A percentile compares a stretch with the other conserved stretches of the same genome.
These are phyloP conservation scores for Linyphia triangularis DNA, from an alignment of 2,888 invertebrate species.

Conservation along the genomic window DNA sequence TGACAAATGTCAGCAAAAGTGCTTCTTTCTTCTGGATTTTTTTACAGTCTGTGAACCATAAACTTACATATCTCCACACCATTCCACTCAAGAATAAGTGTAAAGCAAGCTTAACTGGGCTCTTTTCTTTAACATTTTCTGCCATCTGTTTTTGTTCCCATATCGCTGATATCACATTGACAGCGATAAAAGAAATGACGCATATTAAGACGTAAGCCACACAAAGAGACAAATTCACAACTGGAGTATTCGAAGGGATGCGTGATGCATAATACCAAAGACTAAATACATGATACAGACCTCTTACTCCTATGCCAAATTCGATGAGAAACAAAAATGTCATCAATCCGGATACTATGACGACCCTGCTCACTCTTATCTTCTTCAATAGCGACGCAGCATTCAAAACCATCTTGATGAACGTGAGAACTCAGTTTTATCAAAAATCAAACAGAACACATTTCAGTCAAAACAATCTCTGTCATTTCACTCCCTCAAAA, in stretches of 20 bases:
- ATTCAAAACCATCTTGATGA: slow-evolving; percentile 18
- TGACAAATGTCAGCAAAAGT: slow-evolving; percentile 37
- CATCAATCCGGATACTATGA: slow-evolving; percentile 46
- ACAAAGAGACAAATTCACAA: slow-evolving; percentile 43
- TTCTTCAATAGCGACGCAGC: neutral
- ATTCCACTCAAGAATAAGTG: slow-evolving; percentile 52
- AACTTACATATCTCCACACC: slow-evolving; percentile 54
- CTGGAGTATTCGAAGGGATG: neutral
- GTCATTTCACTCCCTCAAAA: no score
- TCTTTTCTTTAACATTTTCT: slow-evolving; percentile 38
- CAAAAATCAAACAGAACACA: neutral
- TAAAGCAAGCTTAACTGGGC: slow-evolving; percentile 10
- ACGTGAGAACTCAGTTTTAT: neutral
- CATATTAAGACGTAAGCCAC: slow-evolving; percentile 35
- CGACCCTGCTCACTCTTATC: slow-evolving; percentile 32
- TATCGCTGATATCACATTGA: slow-evolving; percentile 56
- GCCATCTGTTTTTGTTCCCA: slow-evolving; percentile 68
- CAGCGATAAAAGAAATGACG: neutral
- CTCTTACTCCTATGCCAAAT: slow-evolving; percentile 40
- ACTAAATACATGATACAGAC: slow-evolving; percentile 42
- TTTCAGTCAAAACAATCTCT: neutral
- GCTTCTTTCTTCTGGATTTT: slow-evolving; percentile 24
- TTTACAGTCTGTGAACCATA: slow-evolving; percentile 38
- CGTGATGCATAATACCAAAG: slow-evolving; percentile 31
- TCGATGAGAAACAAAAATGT: slow-evolving; percentile 57